Evolutionary conservation across 2,113 vertebrate species (phyloP).

Genomic region (Perca fluviatilis): DNA sequence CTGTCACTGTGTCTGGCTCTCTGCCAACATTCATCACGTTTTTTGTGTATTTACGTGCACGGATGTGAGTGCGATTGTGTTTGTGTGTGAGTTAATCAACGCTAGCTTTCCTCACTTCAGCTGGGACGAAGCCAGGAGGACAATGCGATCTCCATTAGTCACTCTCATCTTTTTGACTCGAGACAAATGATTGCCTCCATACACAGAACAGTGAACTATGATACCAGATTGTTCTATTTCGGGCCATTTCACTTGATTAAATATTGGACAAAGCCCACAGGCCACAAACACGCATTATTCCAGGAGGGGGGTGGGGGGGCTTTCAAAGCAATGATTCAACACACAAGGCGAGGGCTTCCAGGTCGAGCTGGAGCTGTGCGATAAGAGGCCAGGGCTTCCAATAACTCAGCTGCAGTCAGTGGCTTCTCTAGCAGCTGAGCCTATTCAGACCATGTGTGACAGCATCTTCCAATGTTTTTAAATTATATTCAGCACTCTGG

Average conservation of each 20-base stretch:
- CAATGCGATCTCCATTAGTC: conserved; percentile 46
- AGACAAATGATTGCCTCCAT: conserved; percentile 59
- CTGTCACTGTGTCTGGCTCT: conserved; percentile 29
- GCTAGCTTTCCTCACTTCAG: conserved; percentile 26
- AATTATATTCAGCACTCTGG: conserved; percentile 36
- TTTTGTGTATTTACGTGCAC: neutral
- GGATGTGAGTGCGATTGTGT: neutral
- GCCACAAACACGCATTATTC: conserved; percentile 46
- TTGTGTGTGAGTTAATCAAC: conserved; percentile 44
- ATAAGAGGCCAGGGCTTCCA: conserved; percentile 52
- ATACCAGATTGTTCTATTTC: conserved; percentile 65
- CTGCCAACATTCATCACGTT: conserved; percentile 41
- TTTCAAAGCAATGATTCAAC: conserved; percentile 39
- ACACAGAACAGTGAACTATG: conserved; percentile 52
- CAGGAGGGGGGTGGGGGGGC: neutral
- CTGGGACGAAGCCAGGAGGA: conserved; percentile 46
- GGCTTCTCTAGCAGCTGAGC: conserved; percentile 16
- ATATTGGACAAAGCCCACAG: conserved; percentile 55
- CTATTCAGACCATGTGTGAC: conserved; percentile 34
- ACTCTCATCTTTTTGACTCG: conserved; percentile 50
- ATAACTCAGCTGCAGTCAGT: conserved; percentile 34
- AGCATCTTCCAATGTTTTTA: conserved; percentile 27
- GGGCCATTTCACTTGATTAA: conserved; percentile 70
- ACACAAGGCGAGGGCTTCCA: conserved; percentile 47
- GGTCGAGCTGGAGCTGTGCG: conserved; percentile 44